Evolutionary conservation across 2,888 invertebrate species (phyloP).

Genomic region (Toxonevra muliebris): DNA sequence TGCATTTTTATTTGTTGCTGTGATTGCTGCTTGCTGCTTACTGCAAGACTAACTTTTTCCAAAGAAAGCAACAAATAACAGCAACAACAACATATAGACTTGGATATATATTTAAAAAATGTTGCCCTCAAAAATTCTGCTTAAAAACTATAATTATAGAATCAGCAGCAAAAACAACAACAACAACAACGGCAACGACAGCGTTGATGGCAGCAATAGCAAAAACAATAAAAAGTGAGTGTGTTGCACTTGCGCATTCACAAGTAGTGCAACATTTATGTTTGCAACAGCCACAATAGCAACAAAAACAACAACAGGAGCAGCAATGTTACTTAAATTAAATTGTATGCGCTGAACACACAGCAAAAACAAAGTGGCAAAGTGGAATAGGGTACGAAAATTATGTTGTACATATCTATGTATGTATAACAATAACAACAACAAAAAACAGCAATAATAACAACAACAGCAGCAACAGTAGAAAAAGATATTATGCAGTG

Average conservation of each 20-base stretch:
- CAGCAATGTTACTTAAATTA: neutral
- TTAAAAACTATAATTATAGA: conserved; percentile 21
- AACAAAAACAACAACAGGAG: neutral
- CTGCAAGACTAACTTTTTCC: neutral
- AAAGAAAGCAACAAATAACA: neutral
- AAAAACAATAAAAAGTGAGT: neutral
- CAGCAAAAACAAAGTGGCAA: neutral
- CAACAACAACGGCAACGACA: conserved; percentile 13
- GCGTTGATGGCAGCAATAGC: neutral
- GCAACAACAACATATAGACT: neutral
- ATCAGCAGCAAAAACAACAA: neutral
- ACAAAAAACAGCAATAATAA: neutral
- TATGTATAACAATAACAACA: neutral
- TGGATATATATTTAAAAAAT: neutral
- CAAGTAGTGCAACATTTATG: too few species aligned
- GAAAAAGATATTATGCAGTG: neutral
- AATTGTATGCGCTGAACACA: too few species aligned
- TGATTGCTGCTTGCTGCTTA: neutral
- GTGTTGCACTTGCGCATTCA: too few species aligned
- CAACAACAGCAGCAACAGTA: neutral
- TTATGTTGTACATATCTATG: neutral
- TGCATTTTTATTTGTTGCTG: too few species aligned
- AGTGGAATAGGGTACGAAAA: too few species aligned
- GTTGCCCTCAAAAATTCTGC: neutral
- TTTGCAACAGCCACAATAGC: neutral